Evolutionary conservation across 2,888 invertebrate species (phyloP).

Genomic region (Drosophila limbata): DNA sequence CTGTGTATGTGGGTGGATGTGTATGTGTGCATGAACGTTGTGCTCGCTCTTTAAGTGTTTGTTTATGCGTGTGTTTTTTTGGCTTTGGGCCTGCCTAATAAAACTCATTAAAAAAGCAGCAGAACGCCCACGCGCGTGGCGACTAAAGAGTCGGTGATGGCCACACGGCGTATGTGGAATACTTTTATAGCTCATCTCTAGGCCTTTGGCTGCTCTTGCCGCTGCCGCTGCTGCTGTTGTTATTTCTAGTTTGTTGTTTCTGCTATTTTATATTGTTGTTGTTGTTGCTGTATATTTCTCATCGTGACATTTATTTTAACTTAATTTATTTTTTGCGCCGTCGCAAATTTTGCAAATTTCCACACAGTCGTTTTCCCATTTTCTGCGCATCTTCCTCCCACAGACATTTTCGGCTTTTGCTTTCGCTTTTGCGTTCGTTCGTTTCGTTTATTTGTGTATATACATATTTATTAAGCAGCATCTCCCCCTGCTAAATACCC

Average conservation of each 20-base stretch:
- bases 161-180: conserved; percentile 71
- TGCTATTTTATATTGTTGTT: background rate
- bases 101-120: conserved; percentile 77
- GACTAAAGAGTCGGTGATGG: conserved; percentile 20
- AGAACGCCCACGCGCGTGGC: conserved; percentile 38
- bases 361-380: conserved; percentile 56
- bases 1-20: conserved; percentile 2
- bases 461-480: conserved; percentile 75
- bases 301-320: conserved; percentile 80
- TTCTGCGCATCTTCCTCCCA: conserved; percentile 40
- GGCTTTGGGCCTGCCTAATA: conserved; percentile 65
- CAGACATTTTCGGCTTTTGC: conserved; percentile 50
- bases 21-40: conserved; percentile 18
- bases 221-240: background rate
- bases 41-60: conserved; percentile 76
- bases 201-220: conserved; percentile 6
- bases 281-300: conserved; percentile 40
- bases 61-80: conserved; percentile 69
- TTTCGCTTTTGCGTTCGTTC: conserved; percentile 56
- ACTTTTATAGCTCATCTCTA: conserved; percentile 33
- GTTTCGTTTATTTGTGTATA: conserved; percentile 57
- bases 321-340: conserved; percentile 81
- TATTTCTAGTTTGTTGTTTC: conserved; percentile 11
- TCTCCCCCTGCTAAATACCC: conserved; percentile 6
- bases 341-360: conserved; percentile 70